Conservation (phyloP, 2,888 invertebrate genomes). For the Ectemnius cavifrons region DNA sequence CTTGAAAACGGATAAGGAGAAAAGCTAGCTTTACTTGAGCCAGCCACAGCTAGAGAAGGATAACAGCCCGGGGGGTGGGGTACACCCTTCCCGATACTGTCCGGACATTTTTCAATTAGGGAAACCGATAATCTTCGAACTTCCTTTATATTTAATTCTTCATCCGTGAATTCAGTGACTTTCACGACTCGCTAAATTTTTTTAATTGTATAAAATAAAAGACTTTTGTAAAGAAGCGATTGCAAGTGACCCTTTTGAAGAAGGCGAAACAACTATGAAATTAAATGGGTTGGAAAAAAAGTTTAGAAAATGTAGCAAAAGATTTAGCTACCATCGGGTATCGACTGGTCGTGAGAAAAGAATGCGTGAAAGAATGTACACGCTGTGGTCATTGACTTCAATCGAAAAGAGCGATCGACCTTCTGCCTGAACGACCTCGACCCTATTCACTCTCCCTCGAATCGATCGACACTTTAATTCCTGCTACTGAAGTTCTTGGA, state of each 20-base stretch:
- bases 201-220: no score
- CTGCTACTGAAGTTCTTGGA: slow-evolving; percentile 11
- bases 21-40: slow-evolving; percentile 1
- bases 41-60: slow-evolving; percentile 12
- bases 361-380: not conserved
- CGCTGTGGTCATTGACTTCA: slow-evolving; percentile 11
- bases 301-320: slow-evolving; percentile 14
- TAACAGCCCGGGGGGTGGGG: not conserved
- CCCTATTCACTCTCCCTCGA: not conserved
- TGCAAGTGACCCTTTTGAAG: no score
- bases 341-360: not conserved
- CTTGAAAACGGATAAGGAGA: not conserved
- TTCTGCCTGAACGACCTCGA: slow-evolving; percentile 9
- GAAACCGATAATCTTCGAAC: slow-evolving; percentile 55
- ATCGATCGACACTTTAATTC: slow-evolving; percentile 18
- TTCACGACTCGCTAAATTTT: not conserved
- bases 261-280: no score
- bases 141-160: slow-evolving; percentile 22
- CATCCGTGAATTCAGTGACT: no score
- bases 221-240: no score
- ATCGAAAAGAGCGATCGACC: slow-evolving; percentile 12
- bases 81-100: no score
- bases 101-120: slow-evolving; percentile 54
- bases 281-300: no score
- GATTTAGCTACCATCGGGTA: not conserved